phyloP scores from a whole-genome alignment of 2,888 invertebrate species.

The Drosophila prostipennis region DNA sequence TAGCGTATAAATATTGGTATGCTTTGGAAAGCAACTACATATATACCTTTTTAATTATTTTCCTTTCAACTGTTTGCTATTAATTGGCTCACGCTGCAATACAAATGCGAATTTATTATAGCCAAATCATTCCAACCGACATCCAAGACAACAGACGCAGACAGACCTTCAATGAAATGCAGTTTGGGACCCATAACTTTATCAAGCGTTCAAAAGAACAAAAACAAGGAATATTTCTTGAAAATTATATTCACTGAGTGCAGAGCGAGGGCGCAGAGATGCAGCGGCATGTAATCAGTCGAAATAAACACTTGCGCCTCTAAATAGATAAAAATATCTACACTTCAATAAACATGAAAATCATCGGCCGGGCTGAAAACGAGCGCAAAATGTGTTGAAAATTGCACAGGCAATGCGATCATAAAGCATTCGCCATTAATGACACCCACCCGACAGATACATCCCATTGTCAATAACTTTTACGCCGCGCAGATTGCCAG shows the following conservation, averaged over 20 bases:
- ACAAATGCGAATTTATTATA: conserved; percentile 59
- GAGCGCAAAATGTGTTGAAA: conserved; percentile 75
- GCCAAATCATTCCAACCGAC: conserved; percentile 7
- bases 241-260: conserved; percentile 43
- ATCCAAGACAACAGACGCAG: conserved; percentile 11
- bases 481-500: conserved; percentile 76
- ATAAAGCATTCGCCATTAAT: conserved; percentile 82
- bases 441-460: conserved; percentile 82
- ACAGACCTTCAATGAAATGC: conserved; percentile 41
- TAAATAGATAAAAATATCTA: conserved; percentile 79
- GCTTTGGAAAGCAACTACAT: too few species aligned
- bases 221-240: conserved; percentile 36
- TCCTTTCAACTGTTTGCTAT: conserved; percentile 45
- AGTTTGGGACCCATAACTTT: conserved; percentile 54
- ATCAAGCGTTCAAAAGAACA: conserved; percentile 56
- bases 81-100: conserved; percentile 45
- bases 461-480: conserved; percentile 83
- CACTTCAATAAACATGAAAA: conserved; percentile 81
- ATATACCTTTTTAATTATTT: conserved; percentile 5
- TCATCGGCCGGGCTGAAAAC: conserved; percentile 60
- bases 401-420: conserved; percentile 78
- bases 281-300: conserved; percentile 67
- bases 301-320: conserved; percentile 79
- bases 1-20: too few species aligned
- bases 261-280: conserved; percentile 14